Evolutionary conservation across 2,113 vertebrate genomes (phyloP).

Genomic region (Ceyx cyanopectus): DNA sequence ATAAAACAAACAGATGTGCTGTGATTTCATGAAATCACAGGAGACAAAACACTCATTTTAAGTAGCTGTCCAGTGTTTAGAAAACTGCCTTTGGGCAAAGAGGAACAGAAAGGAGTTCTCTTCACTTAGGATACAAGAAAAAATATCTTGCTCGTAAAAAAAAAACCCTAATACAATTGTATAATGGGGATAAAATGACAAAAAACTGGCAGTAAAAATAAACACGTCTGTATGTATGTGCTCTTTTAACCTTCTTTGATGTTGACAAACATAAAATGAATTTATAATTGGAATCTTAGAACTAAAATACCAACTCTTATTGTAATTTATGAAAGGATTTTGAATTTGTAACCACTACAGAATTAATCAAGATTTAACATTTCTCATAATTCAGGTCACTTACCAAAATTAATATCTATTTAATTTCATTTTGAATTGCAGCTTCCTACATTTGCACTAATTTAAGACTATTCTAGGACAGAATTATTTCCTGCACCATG

Average conservation of each 20-base stretch:
- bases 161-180: not conserved
- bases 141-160: not conserved
- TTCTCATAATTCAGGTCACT: not conserved
- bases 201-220: not conserved
- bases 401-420: not conserved
- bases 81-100: not conserved
- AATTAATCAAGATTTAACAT: not conserved
- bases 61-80: not conserved
- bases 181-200: not conserved
- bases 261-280: not conserved
- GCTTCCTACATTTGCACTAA: not conserved
- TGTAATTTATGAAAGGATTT: not conserved
- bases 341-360: not conserved
- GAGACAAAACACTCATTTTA: not conserved
- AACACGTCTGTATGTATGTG: accelerated
- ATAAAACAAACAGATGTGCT: not conserved
- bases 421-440: not conserved
- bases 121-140: not conserved
- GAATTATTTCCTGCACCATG: not conserved
- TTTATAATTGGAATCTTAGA: not conserved
- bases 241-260: not conserved
- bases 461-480: not conserved
- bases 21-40: not conserved
- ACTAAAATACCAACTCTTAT: not conserved
- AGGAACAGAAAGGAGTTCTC: not conserved